Evolutionary conservation across 2,113 vertebrate genomes (phyloP), one percentile per base, ranked within the genome.

Genomic region (Tetrao urogallus): DNA sequence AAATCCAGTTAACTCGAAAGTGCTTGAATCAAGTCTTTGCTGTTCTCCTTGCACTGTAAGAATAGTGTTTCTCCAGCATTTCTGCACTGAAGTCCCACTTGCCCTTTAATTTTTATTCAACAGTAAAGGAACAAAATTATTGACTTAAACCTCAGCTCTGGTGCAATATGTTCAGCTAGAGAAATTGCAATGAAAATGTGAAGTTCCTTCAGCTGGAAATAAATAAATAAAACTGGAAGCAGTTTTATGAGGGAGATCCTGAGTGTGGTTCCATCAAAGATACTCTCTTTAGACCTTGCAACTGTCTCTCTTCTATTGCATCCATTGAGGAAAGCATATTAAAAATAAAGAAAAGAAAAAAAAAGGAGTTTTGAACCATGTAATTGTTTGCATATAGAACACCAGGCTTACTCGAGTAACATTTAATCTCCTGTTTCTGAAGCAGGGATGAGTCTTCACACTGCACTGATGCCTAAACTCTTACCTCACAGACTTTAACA

Each of bases 391-490:
- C 58, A 32, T 78, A 45, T 34, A 34, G 69, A 92, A 85, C 76
- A 65, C 11, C 28, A 34, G 15, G 45, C 34, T 75, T 82, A 42
- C 43, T 83, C 43, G 71, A 60, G 56, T 94, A 80, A 42, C 27
- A 50, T 84, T 75, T 64, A 52, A 22, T 30, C 36, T 83, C 10
- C 64, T n/a, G 3, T 42, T 87, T 63, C 36, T 73, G 63, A 87
- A 87, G 32, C n/a, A 56, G 58, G 40, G 48, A 45, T 89, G 47
- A 90, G 13, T 65, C 52, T 86, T 92, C 54, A 40, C 21, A 5
- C 65, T 63, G 56, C 71, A 71, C 34, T 66, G 30, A 40, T 0
- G 1, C 0, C 0, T 54, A 34, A 28, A 34, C 0, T 4, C 48
- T 89, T 95, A 52, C 48, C 71, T 78, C 67, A 38, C 12, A 47